Evolutionary conservation across 2,113 vertebrate genomes (phyloP), one percentile per base, ranked within the genome.

Genomic region (Hystrix brachyura): DNA sequence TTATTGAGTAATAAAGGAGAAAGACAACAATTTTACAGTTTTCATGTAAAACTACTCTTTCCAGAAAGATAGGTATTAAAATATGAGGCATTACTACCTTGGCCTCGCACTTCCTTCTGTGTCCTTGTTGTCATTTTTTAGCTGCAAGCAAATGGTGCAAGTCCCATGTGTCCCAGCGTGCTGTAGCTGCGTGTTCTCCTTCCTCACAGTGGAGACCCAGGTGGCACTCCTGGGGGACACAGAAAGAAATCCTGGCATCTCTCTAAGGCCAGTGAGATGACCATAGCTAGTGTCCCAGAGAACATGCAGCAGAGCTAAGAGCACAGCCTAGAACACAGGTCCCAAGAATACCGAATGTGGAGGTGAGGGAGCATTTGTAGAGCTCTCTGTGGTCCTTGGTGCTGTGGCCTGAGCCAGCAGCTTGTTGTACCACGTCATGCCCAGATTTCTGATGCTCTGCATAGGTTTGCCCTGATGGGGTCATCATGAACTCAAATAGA

Each of bases 281-380:
- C 57, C 23, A 53, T 65, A 15, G 51, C 46, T 51, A 17, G 25
- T 23, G 12, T 86, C 64, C 59, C 51, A 23, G 25, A 69, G 86
- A 57, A 43, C 15, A 7, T 32, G 15, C 32, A 5, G 51, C 29
- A 32, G 48, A 27, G 5, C 32, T 3, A 43, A 38, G 13, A 25
- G n/a, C 38, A 3, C 2, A 27, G 86, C n/a, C 69, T 13, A 4
- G 74, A 15, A 21, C 18, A 7, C 27, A 62, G 25, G 67, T n/a
- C 67, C 38, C 29, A 7, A 59, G 9, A 4, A 32, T 0, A 17
- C 65, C 46, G 0, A n/a, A 10, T 2, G 59, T 1, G 9, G 83
- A 7, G 14, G 0, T 9, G 2, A 0, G 0, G 46, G 48, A 5
- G 19, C 38, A 1, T 29, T 62, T 14, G 21, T 48, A 65, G 69